Conservation (phyloP, 1,140 invertebrate species). For the Littorina saxatilis region DNA sequence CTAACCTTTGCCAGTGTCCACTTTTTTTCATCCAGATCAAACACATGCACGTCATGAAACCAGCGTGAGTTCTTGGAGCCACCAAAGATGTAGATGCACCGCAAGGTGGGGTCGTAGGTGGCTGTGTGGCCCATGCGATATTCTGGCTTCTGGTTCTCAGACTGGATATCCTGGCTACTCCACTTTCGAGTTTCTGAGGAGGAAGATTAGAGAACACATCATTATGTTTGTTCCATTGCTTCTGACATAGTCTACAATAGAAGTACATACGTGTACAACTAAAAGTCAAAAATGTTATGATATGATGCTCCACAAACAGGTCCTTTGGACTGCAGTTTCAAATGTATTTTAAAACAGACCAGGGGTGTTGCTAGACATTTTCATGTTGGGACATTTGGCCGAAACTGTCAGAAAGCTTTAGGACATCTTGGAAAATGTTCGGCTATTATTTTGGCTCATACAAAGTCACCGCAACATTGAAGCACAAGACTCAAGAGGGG, state of each 20-base stretch:
- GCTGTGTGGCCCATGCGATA: slow-evolving; percentile 73
- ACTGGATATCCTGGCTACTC: slow-evolving; percentile 56
- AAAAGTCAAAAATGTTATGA: no score
- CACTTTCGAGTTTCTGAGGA: slow-evolving; percentile 67
- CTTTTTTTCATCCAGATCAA: slow-evolving; percentile 72
- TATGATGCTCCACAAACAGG: no score
- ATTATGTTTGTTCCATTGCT: neutral
- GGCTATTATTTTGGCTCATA: no score
- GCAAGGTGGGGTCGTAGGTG: slow-evolving; percentile 70
- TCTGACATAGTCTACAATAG: neutral
- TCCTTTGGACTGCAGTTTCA: no score
- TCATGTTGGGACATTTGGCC: no score
- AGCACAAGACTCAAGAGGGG: no score
- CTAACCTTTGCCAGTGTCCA: slow-evolving; percentile 73
- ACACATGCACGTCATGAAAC: slow-evolving; percentile 73
- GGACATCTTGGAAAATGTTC: no score
- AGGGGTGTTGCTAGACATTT: no score
- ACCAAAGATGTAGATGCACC: slow-evolving; percentile 73
- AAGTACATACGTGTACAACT: neutral
- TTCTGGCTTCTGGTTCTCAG: slow-evolving; percentile 68
- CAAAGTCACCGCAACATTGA: no score
- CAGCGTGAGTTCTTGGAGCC: slow-evolving; percentile 73
- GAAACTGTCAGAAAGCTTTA: no score
- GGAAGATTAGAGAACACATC: slow-evolving; percentile 9
- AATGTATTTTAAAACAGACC: no score